phyloP scores from a whole-genome alignment of 2,113 vertebrate genomes.

The Azemiops feae region DNA sequence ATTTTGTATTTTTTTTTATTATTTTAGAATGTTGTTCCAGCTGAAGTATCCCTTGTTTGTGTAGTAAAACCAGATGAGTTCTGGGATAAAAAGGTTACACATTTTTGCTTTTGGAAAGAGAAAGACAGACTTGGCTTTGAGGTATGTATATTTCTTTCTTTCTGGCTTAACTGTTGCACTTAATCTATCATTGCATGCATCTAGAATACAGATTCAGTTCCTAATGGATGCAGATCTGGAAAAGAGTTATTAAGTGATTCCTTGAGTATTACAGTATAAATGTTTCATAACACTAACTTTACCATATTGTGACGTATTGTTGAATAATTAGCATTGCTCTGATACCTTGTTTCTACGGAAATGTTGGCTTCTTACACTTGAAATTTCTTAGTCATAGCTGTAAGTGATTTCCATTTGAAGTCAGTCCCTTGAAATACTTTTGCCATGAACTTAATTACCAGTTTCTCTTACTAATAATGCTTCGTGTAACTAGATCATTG shows the following conservation, averaged over 20 bases:
- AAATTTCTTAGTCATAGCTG: not conserved
- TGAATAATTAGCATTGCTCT: not conserved
- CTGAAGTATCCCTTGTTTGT: conserved; percentile 96
- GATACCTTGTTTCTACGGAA: not conserved
- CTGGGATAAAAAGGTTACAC: conserved; percentile 99
- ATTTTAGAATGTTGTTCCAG: conserved; percentile 93
- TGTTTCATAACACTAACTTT: not conserved
- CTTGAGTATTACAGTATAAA: not conserved
- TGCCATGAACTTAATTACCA: not conserved
- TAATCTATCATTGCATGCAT: not conserved
- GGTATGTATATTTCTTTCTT: conserved; percentile 71
- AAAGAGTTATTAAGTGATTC: not conserved
- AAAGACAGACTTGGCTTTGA: conserved; percentile 98
- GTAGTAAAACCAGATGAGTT: conserved; percentile 99
- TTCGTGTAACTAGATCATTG: not conserved
- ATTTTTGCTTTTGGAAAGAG: conserved; percentile 99
- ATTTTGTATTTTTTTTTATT: conserved; percentile 21
- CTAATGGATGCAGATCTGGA: not conserved
- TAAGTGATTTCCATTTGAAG: conserved; percentile 6
- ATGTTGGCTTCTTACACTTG: not conserved
- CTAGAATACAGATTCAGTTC: not conserved
- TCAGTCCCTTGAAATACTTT: not conserved
- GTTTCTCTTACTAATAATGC: not conserved
- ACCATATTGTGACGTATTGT: not conserved
- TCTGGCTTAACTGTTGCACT: not conserved